These are phyloP conservation scores for Sebastes paucispinis DNA, from an alignment of 2,797 vertebrate species.

Conservation along the genomic window DNA sequence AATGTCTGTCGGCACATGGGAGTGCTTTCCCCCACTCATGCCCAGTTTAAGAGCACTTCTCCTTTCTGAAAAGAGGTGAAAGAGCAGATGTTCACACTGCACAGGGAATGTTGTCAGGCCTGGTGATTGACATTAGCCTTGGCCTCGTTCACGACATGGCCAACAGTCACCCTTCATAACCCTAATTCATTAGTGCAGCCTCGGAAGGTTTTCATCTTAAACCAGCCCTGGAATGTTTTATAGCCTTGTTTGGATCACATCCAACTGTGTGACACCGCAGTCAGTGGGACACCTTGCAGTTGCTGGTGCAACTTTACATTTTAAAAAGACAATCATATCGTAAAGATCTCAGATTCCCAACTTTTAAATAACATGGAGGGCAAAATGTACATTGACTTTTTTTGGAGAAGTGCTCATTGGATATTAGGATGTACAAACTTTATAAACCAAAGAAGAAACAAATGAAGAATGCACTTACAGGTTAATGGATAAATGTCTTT, in stretches of 20 bases:
- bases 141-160: constrained; percentile 23
- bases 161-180: constrained; percentile 15
- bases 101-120: not conserved
- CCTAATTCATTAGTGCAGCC: not conserved
- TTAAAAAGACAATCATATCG: not conserved
- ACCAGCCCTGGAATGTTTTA: constrained; percentile 1
- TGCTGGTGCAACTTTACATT: not conserved
- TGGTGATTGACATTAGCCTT: constrained; percentile 31
- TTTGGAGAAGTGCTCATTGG: not conserved
- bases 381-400: not conserved
- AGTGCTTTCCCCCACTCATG: not conserved
- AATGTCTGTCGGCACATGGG: constrained; percentile 33
- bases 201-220: not conserved
- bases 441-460: not conserved
- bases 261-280: constrained; percentile 5
- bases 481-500: not conserved
- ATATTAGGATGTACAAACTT: not conserved
- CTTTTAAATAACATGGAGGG: not conserved
- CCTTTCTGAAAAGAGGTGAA: constrained; percentile 5
- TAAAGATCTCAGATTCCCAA: not conserved
- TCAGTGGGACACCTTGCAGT: not conserved
- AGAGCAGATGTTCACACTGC: constrained; percentile 37
- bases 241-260: not conserved
- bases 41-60: constrained; percentile 21
- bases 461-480: not conserved